Evolutionary conservation across 2,888 invertebrate genomes (phyloP), one percentile per base, ranked within the genome.

Genomic region (Lordiphosa fenestrarum): DNA sequence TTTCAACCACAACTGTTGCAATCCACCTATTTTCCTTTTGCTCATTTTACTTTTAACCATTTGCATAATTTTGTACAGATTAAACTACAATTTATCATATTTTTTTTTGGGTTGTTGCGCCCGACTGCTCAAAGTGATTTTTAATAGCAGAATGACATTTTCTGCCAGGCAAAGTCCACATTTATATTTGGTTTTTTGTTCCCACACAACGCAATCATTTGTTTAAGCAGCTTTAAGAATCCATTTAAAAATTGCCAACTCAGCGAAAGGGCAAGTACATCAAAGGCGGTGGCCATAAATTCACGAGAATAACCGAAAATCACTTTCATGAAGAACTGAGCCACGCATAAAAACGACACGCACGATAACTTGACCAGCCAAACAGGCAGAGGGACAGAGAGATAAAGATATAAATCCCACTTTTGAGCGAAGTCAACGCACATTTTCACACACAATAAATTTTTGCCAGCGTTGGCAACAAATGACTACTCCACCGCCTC

Each of bases 391-490:
- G 4, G 9, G 35, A 13, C 15, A 13, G 25, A 7, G 5, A 23
- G 12, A 42, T 19, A 48, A 33, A 39, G 47, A 78, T 67, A 68
- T 74, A 81, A 77, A 84, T 84, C 55, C 78, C 69, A 81, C 74
- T 78, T 82, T 84, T 78, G 78, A 84, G 82, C 72, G 82, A 82
- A 84, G 75, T 77, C 78, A 84, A 78, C 78, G 30, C 30, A 70
- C 82, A 80, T 84, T 84, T 80, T 82, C 78, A 80, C 78, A 80
- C 78, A 78, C 84, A 80, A 80, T 80, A 84, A 80, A 84, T 78
- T 84, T 84, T 81, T 78, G 78, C 74, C 48, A 70, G 61, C 82
- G 72, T 73, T 61, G 50, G 77, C 82, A 64, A 58, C 64, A 81
- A 76, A 41, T 42, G 54, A 47, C 38, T 25, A 56, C 62, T 56